phyloP scores from a whole-genome alignment of 2,888 invertebrate species.

The Cosmia trapezina region DNA sequence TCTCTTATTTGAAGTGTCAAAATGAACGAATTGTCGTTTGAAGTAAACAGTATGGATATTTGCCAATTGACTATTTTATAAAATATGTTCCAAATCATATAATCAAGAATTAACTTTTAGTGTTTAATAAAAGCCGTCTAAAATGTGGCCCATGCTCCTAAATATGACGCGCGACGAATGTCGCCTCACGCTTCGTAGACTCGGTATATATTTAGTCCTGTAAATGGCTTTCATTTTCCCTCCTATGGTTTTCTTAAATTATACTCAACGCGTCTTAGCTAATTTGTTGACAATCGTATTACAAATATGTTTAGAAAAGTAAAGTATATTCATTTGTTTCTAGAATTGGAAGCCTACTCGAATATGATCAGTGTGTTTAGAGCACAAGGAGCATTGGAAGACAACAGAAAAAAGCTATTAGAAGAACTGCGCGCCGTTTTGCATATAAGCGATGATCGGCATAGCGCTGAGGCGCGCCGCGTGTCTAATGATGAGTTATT shows the following conservation, averaged over 20 bases:
- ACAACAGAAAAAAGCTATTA: conserved; percentile 95
- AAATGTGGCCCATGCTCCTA: conserved; percentile 92
- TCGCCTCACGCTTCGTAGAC: conserved; percentile 95
- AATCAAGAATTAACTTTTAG: conserved; percentile 78
- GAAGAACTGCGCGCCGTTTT: conserved; percentile 95
- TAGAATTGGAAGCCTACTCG: conserved; percentile 98
- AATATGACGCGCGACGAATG: conserved; percentile 97
- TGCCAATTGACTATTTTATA: conserved; percentile 87
- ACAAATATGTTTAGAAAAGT: conserved; percentile 61
- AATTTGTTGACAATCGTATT: conserved; percentile 66
- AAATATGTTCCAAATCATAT: conserved; percentile 87
- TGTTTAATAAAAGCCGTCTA: conserved; percentile 78
- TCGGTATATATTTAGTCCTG: conserved; percentile 92
- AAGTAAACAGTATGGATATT: conserved; percentile 91
- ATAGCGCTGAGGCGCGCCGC: conserved; percentile 97
- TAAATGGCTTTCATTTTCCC: conserved; percentile 89
- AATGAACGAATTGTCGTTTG: conserved; percentile 90
- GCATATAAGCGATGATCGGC: conserved; percentile 97
- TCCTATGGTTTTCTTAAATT: conserved; percentile 86
- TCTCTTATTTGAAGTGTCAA: conserved; percentile 84
- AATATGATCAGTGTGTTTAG: conserved; percentile 97
- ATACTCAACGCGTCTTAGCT: conserved; percentile 71
- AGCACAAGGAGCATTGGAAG: conserved; percentile 97
- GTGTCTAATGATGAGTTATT: conserved; percentile 97
- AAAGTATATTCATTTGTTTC: conserved; percentile 79